Conservation (phyloP, 1,140 invertebrate species). For the Oreohelix idahoensis region DNA sequence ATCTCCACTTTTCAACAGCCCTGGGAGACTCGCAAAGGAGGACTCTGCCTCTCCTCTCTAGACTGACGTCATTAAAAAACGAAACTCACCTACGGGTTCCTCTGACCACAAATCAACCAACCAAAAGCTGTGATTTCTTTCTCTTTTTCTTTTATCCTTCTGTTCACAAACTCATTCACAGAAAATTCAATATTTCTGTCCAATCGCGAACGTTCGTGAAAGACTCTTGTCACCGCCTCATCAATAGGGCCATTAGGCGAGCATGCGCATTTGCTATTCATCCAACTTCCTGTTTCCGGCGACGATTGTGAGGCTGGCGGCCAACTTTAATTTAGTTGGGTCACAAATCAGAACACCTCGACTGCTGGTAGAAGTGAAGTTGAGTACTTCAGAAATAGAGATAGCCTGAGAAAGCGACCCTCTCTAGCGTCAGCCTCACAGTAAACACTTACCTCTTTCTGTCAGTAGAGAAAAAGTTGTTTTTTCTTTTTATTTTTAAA, state of each 20-base stretch:
- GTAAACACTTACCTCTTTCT: background rate
- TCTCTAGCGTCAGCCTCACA: background rate
- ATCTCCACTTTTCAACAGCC: too few relatives aligned
- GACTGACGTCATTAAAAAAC: background rate
- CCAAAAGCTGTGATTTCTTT: background rate
- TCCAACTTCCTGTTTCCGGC: slow-evolving; percentile 38
- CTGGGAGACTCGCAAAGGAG: too few relatives aligned
- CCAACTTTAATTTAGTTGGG: slow-evolving; percentile 30
- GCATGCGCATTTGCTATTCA: slow-evolving; percentile 43
- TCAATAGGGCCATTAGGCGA: slow-evolving; percentile 38
- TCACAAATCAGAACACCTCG: slow-evolving; percentile 2
- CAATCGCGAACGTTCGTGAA: slow-evolving; percentile 24
- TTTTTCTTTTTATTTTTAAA: too few relatives aligned
- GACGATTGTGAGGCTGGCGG: slow-evolving; percentile 7
- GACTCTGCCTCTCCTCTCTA: background rate
- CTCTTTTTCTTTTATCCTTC: background rate
- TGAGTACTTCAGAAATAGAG: background rate
- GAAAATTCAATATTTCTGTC: slow-evolving; percentile 40
- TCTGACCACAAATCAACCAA: slow-evolving; percentile 1
- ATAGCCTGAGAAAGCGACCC: background rate
- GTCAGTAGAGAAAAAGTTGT: background rate
- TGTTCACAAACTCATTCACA: slow-evolving; percentile 6
- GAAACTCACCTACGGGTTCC: background rate
- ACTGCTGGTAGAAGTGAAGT: background rate
- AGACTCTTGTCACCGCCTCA: slow-evolving; percentile 28